Evolutionary conservation across 2,113 vertebrate genomes (phyloP), one percentile per base, ranked within the genome.

Genomic region (Synodontis membranacea): DNA sequence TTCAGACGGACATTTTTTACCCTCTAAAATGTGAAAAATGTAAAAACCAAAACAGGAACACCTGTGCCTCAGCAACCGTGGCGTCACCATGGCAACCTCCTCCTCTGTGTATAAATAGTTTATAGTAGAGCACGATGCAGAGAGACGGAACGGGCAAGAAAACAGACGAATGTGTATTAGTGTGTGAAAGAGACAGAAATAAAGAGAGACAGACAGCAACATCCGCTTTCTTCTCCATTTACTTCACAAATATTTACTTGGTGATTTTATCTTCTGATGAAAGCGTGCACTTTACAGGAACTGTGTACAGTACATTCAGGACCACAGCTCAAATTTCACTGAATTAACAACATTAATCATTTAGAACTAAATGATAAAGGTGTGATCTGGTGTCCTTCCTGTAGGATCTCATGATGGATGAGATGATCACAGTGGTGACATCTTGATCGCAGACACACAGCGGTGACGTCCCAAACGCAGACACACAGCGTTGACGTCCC

Each of bases 1-100:
- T 86, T 88, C 89, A 89, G 86, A 86, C 86, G 86, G 92, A 89
- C 89, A 60, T 70, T 81, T 72, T 90, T 82, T 70, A 62, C 48
- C 39, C 52, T 46, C 28, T 44, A 37, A 81, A 82, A 89, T 86
- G 39, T 78, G 50, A 83, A 86, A 86, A 87, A 75, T 3, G 89
- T 68, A 91, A 56, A 94, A 93, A 89, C 91, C 92, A 94, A 94
- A 94, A 94, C 93, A 94, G 92, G 91, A 94, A 94, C 94, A 95
- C 93, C 94, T 95, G 93, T 88, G 84, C 88, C 87, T 87, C 88
- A 21, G 60, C 52, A 81, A 86, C 87, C 56, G 60, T 78, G 50
- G 82, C 2, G 80, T 89, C 58, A 66, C 74, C 91, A 89, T 84
- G 92, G 64, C 91, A 84, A 90, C 85, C 89, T 84, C 87, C 87